Base-by-base conservation (phyloP, 2,888 invertebrate species). In the Boloria selene region DNA sequence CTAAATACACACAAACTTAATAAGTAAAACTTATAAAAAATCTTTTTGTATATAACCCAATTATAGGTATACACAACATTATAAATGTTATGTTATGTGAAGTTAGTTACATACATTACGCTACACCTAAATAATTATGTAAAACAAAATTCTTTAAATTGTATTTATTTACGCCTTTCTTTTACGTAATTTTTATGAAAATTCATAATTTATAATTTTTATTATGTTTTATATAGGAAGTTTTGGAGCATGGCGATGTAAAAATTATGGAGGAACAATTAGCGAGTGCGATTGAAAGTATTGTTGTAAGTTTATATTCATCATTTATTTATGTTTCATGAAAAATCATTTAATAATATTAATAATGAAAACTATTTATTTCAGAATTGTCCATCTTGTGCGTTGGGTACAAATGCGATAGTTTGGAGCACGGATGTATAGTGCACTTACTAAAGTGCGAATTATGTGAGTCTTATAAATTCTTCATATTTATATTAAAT, bases 341-440 rank as follows among this genome's bases (percentile, higher is more conserved):
- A 47, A n/a, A 47, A n/a, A 5, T 2, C 16, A 7, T 49, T 16
- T 49, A 3, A 16, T 14, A 7, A 16, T 16, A 7, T 16, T 49
- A 49, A 31, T 17, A 0, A 31, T 17, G 26, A 13, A 13, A 52
- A 60, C 18, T 66, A 62, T 42, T 65, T 75, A 31, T 83, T 77
- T n/a, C 86, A 92, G 92, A 92, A 92, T 85, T 92, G 92, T 88
- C 92, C 92, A 82, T 92, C 92, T 85, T 92, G 92, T 87, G 92
- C 92, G 77, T 82, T 92, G 85, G 92, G 92, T 76, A 91, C 91
- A 81, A 92, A 92, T 86, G 88, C 92, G 83, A 92, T 92, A 87
- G 89, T 92, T 86, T 92, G 92, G 92, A 92, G 92, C 86, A 92
- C 92, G 78, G 92, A 92, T 77, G 92, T 92, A 71, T 92, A 82